Base-by-base conservation (phyloP, 2,888 invertebrate species). In the Xanthorhoe spadicearia region DNA sequence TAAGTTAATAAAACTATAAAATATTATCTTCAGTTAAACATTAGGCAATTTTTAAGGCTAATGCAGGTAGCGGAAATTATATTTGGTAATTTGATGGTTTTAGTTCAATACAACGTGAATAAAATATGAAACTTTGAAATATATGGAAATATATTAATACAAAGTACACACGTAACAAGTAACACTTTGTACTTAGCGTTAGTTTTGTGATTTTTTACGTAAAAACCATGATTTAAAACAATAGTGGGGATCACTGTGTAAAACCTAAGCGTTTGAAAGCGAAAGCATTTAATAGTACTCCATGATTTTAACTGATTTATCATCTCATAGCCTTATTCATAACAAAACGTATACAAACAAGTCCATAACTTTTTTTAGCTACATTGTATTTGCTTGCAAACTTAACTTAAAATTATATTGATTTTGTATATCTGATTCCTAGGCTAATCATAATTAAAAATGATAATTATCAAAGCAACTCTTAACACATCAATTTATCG, bases 1-100 rank as follows among this genome's bases (percentile, higher is more conserved):
- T 92, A 93, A 93, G 92, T 93, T 93, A 93, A 92, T 93, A 92
- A 91, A 92, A 92, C 89, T 92, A 92, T 92, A 92, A 91, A 92
- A 92, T 91, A 90, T 91, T 87, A 86, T 90, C 88, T 90, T 90
- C 89, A 88, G 85, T 88, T 87, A 89, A 89, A 89, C 86, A 86
- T 90, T 90, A 92, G 91, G 92, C 90, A 89, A 87, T 88, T 85
- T 82, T 86, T 92, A 92, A 91, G 91, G 92, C 92, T 93, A 92
- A 90, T 87, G 91, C 82, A 89, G 86, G 85, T 90, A 87, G 87
- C 87, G 89, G 86, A 91, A 92, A 92, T 87, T 87, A 92, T 92
- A 92, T 92, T 93, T 93, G 92, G 92, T 90, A 89, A 86, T 80
- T 79, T 86, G 80, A 82, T 81, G 83, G 86, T 84, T 83, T 79